phyloP scores from a whole-genome alignment of 2,888 invertebrate species.

The Campaea margaritaria region DNA sequence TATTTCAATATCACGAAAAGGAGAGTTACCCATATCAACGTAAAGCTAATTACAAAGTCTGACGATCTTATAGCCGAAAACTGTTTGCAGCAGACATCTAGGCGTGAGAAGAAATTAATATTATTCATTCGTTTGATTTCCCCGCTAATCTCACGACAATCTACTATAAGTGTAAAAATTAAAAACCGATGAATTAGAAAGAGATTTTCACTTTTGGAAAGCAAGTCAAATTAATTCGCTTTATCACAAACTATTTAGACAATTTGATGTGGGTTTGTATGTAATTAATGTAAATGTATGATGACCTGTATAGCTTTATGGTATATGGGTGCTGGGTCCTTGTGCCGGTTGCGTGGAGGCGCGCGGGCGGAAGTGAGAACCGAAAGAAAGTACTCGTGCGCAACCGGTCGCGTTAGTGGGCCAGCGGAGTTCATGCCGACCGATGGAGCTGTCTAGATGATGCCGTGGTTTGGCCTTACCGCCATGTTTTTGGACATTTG shows the following conservation, averaged over 20 bases:
- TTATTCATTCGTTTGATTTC: conserved; percentile 26
- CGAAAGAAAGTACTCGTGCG: conserved; percentile 78
- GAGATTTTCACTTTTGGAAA: conserved; percentile 45
- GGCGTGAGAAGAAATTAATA: too few species aligned
- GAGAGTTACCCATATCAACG: too few species aligned
- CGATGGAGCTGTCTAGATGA: conserved; percentile 24
- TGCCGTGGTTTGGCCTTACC: background rate
- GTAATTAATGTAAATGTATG: conserved; percentile 41
- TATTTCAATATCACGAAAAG: too few species aligned
- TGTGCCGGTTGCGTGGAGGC: conserved; percentile 77
- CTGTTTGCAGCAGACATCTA: too few species aligned
- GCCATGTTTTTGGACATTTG: background rate
- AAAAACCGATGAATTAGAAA: conserved; percentile 27
- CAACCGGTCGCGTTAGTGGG: conserved; percentile 81
- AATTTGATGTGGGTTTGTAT: conserved; percentile 28
- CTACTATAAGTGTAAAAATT: conserved; percentile 26
- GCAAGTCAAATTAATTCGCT: conserved; percentile 40
- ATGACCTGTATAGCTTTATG: conserved; percentile 40
- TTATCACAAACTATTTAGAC: conserved; percentile 27
- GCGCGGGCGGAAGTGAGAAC: conserved; percentile 81
- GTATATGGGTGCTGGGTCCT: conserved; percentile 64
- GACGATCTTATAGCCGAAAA: too few species aligned
- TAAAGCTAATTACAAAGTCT: too few species aligned
- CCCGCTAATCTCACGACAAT: conserved; percentile 36
- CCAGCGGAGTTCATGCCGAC: conserved; percentile 56